Evolutionary conservation across 1,140 invertebrate genomes (phyloP).

Genomic region (Mamestra configurata): DNA sequence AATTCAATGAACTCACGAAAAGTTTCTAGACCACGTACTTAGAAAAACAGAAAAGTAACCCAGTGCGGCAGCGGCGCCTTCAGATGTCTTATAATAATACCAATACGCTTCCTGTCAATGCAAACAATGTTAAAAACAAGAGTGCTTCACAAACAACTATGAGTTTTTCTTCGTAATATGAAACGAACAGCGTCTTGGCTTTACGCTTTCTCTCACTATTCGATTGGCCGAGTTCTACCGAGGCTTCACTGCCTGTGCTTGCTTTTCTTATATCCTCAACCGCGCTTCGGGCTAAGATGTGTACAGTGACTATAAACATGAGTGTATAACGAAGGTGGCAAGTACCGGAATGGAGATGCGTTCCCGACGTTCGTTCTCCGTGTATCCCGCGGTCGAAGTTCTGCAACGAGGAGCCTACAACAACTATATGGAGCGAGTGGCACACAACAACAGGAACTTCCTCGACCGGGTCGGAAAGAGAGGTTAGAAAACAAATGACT

Average conservation of each 20-base stretch:
- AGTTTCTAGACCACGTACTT: too few species aligned
- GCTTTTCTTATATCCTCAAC: background rate
- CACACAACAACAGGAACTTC: conserved; percentile 87
- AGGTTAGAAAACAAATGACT: conserved; percentile 64
- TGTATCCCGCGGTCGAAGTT: conserved; percentile 86
- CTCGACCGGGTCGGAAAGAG: conserved; percentile 89
- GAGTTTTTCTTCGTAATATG: background rate
- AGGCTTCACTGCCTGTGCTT: background rate
- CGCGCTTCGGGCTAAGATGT: background rate
- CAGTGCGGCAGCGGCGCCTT: too few species aligned
- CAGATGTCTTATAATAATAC: too few species aligned
- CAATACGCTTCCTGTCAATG: background rate
- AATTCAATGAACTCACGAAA: too few species aligned
- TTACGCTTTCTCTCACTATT: background rate
- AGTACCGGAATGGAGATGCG: conserved; percentile 61
- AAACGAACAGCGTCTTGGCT: background rate
- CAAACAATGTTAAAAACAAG: conserved; percentile 2
- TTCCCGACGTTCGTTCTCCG: conserved; percentile 68
- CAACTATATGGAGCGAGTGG: conserved; percentile 88
- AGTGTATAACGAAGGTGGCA: conserved; percentile 71
- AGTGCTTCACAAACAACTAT: background rate
- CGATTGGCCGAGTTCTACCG: background rate
- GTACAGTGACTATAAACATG: conserved; percentile 50
- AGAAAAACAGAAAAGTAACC: too few species aligned
- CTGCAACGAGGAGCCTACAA: conserved; percentile 91